Percentiles rank a stretch among this genome's conserved stretches.
Conservation (phyloP, 2,113 vertebrate genomes). For the Poeciliopsis prolifica region DNA sequence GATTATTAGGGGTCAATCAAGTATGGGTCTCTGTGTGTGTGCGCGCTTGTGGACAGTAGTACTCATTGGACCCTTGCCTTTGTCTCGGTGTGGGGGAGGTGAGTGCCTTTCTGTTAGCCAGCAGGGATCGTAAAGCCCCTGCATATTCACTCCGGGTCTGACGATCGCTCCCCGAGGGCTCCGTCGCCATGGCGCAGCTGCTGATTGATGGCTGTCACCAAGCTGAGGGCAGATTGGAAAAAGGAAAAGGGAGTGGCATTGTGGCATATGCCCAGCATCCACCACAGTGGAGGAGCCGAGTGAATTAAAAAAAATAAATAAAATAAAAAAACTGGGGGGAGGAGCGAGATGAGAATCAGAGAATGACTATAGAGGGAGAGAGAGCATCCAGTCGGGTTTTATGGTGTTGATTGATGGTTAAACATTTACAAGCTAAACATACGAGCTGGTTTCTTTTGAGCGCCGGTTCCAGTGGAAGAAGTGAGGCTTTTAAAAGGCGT, state of each 20-base stretch:
- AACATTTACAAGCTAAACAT: conserved; percentile 79
- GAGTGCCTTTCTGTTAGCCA: conserved; percentile 72
- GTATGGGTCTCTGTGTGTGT: conserved; percentile 39
- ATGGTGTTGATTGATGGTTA: conserved; percentile 79
- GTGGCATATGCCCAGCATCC: conserved; percentile 84
- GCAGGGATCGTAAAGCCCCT: conserved; percentile 72
- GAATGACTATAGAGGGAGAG: conserved; percentile 34
- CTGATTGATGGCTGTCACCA: conserved; percentile 92
- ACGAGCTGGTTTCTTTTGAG: conserved; percentile 51
- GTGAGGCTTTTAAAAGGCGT: conserved; percentile 46
- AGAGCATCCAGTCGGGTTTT: conserved; percentile 59
- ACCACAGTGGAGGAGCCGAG: conserved; percentile 33
- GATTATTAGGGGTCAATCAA: conserved; percentile 46
- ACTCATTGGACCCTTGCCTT: conserved; percentile 77
- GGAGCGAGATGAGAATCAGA: conserved; percentile 53
- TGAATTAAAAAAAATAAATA: conserved; percentile 38
- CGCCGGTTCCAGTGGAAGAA: conserved; percentile 59
- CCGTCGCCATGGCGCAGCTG: conserved; percentile 81
- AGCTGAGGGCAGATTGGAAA: conserved; percentile 85
- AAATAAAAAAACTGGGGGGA: conserved; percentile 19
- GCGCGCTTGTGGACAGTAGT: conserved; percentile 61
- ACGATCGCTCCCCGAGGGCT: conserved; percentile 84
- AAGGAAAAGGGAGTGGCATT: conserved; percentile 84
- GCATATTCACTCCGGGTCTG: conserved; percentile 86
- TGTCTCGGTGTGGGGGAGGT: conserved; percentile 80